Conservation (phyloP, 2,888 invertebrate genomes). For the Tupiocoris notatus region DNA sequence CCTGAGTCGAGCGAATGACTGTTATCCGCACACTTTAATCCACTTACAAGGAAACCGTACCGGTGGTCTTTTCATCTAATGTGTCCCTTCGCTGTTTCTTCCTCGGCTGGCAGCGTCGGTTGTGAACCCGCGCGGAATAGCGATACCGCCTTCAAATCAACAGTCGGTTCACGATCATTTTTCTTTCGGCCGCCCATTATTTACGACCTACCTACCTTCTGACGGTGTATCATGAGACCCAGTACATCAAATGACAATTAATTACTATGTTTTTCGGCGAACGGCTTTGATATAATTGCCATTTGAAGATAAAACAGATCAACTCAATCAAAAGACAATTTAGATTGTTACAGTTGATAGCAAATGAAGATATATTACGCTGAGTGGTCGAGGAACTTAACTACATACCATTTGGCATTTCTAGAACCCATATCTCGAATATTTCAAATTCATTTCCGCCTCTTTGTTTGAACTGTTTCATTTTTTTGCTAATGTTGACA, state of each 20-base stretch:
- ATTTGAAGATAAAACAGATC: background rate
- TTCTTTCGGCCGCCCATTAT: background rate
- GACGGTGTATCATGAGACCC: too few relatives aligned
- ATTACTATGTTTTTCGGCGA: background rate
- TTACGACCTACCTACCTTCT: background rate
- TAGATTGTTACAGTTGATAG: background rate
- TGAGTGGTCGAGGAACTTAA: too few relatives aligned
- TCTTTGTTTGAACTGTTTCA: too few relatives aligned
- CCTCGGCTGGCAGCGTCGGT: background rate
- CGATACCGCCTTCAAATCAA: background rate
- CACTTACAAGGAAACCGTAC: background rate
- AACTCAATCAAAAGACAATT: background rate
- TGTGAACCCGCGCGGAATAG: background rate
- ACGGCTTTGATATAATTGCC: background rate
- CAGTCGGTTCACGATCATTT: background rate
- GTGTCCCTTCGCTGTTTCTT: background rate
- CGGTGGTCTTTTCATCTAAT: background rate
- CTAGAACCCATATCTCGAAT: too few relatives aligned
- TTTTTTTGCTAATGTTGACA: too few relatives aligned
- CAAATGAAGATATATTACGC: background rate
- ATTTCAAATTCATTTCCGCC: too few relatives aligned
- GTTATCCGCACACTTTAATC: background rate
- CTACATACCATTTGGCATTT: too few relatives aligned
- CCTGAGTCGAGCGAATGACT: background rate
- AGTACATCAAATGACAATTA: background rate